These are phyloP conservation scores for Aphyosemion australe DNA, from an alignment of 2,113 vertebrate genomes.

Conservation along the genomic window DNA sequence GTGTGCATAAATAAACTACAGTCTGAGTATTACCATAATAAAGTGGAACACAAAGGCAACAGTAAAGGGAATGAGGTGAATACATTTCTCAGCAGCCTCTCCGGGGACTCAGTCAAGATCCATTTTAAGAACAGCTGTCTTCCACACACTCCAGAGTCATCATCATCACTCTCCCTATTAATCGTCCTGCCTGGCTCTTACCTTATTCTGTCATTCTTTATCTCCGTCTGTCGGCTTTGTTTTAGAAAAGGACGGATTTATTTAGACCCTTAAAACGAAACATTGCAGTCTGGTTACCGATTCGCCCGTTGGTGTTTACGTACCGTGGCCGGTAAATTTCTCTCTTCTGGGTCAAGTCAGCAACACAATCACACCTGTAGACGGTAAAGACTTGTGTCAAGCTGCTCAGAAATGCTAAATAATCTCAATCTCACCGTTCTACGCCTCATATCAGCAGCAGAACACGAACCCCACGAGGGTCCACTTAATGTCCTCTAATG, in stretches of 20 bases:
- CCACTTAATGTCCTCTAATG: no score
- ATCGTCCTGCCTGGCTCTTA: neutral
- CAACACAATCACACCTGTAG: no score
- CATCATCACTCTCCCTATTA: conserved; percentile 25
- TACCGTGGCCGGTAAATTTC: no score
- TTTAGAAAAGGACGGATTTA: neutral
- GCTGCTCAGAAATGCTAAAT: no score
- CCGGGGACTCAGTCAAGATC: conserved; percentile 39
- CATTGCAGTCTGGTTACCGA: no score
- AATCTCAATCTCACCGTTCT: no score
- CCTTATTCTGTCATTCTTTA: neutral
- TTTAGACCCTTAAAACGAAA: no score
- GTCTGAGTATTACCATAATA: conserved; percentile 38
- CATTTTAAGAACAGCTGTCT: conserved; percentile 66
- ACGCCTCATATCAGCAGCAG: no score
- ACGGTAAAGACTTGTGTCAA: no score
- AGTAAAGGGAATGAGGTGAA: conserved; percentile 55
- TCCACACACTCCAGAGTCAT: conserved; percentile 28
- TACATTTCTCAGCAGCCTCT: conserved; percentile 49
- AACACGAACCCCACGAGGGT: no score
- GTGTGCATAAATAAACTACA: conserved; percentile 29
- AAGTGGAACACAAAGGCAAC: conserved; percentile 40
- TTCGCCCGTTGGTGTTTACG: no score
- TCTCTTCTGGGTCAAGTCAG: no score
- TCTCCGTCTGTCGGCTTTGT: neutral